Conservation (phyloP, 2,113 vertebrate genomes). For the Forbesichthys agassizii region DNA sequence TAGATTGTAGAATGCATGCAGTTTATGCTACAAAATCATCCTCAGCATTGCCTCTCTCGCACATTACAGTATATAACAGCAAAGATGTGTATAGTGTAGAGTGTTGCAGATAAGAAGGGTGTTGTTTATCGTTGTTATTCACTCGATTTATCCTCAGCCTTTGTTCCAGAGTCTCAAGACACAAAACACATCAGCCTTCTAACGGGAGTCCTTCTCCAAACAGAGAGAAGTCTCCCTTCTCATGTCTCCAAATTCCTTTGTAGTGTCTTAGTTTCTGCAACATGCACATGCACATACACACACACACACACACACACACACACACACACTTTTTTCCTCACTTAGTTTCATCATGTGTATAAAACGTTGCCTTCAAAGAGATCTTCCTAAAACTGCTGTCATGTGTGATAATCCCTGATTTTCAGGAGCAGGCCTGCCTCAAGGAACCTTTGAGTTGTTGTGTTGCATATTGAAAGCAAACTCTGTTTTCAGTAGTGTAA, state of each 20-base stretch:
- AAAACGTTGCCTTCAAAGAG: neutral
- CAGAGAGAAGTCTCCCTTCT: neutral
- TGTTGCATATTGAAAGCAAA: neutral
- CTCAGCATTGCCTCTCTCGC: too few species aligned
- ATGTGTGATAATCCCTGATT: slow-evolving; percentile 4
- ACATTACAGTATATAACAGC: too few species aligned
- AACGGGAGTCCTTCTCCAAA: neutral
- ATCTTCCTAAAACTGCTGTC: neutral
- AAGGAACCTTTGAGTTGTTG: too few species aligned
- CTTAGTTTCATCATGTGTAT: slow-evolving; percentile 2
- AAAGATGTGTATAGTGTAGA: too few species aligned
- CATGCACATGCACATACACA: neutral
- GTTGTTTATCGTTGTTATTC: too few species aligned
- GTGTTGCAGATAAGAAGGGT: too few species aligned
- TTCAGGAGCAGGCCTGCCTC: neutral
- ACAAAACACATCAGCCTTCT: too few species aligned
- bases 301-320: neutral
- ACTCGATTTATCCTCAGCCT: too few species aligned
- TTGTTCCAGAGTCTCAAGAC: too few species aligned
- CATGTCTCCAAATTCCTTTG: neutral
- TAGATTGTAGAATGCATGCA: too few species aligned
- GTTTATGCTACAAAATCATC: too few species aligned
- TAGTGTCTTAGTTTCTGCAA: neutral
- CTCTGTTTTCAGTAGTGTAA: neutral
- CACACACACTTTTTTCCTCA: neutral